Conservation (phyloP, 2,888 invertebrate species). For the Elegia similella region DNA sequence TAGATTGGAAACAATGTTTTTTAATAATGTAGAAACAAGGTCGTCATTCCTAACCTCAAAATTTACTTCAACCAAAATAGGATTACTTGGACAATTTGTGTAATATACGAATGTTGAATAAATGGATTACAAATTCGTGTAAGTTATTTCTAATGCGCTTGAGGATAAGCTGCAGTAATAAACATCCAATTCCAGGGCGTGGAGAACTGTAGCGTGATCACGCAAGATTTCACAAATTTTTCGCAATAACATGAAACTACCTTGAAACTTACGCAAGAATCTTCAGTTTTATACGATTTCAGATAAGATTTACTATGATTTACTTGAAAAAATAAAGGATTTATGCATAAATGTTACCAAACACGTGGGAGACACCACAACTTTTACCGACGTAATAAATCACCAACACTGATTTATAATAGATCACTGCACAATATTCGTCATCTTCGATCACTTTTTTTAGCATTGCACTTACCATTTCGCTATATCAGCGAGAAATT, state of each 20-base stretch:
- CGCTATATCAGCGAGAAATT: conserved; percentile 72
- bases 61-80: background rate
- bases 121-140: background rate
- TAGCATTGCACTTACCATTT: conserved; percentile 69
- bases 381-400: conserved; percentile 25
- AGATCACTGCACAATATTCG: conserved; percentile 33
- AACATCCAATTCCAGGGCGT: background rate
- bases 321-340: background rate
- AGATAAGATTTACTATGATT: background rate
- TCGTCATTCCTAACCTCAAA: conserved; percentile 8
- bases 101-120: background rate
- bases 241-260: background rate
- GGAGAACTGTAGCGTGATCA: background rate
- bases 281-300: background rate
- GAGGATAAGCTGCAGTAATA: background rate
- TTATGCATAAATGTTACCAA: conserved; percentile 23
- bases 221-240: background rate
- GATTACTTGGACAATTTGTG: background rate
- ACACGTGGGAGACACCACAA: conserved; percentile 41
- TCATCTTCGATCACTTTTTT: conserved; percentile 34
- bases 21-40: background rate
- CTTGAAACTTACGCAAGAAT: background rate
- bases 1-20: too few relatives aligned
- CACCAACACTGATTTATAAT: conserved; percentile 46
- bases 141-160: background rate